Conservation (phyloP, 2,888 invertebrate species). For the Nysson spinosus region DNA sequence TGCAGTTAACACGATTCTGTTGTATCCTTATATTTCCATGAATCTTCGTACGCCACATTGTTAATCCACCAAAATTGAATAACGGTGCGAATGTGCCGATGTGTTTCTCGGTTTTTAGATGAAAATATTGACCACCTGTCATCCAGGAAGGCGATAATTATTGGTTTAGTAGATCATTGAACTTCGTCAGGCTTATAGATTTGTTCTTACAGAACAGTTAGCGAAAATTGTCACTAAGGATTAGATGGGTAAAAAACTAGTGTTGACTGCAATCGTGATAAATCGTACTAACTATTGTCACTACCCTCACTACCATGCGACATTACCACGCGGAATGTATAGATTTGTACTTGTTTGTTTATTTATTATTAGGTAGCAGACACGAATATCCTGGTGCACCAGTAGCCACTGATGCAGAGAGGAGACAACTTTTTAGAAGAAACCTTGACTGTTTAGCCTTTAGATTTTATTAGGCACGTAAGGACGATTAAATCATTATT, state of each 20-base stretch:
- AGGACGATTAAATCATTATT: constrained; percentile 65
- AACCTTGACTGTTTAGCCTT: constrained; percentile 67
- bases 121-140: constrained; percentile 9
- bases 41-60: too few species aligned
- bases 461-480: constrained; percentile 67
- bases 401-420: constrained; percentile 19
- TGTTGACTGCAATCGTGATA: constrained; percentile 47
- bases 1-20: constrained; percentile 26
- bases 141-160: too few species aligned
- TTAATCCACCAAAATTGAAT: too few species aligned
- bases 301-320: constrained; percentile 39
- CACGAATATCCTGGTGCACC: constrained; percentile 18
- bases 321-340: constrained; percentile 58
- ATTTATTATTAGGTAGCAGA: constrained; percentile 62
- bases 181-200: too few species aligned
- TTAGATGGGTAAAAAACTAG: too few species aligned
- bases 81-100: too few species aligned
- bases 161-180: too few species aligned
- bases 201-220: too few species aligned
- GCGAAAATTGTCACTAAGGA: too few species aligned
- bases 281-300: constrained; percentile 42
- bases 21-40: too few species aligned
- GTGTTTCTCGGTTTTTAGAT: constrained; percentile 9
- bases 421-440: constrained; percentile 60
- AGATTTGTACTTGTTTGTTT: constrained; percentile 64